Evolutionary conservation across 2,797 vertebrate species (phyloP).

Genomic region (Smutsia gigantea): DNA sequence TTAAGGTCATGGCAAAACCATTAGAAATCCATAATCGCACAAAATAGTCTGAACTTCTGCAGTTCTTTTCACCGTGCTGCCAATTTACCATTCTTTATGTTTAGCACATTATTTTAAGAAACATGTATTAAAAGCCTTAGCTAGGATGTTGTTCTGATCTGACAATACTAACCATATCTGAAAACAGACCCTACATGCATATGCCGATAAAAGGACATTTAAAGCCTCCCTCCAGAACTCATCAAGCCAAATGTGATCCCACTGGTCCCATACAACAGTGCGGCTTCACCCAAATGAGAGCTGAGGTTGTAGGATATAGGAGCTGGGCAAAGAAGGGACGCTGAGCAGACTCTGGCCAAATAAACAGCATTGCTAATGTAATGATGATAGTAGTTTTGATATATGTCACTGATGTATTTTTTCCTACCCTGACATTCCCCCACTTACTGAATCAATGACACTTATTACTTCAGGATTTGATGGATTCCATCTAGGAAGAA

Average conservation of each 20-base stretch:
- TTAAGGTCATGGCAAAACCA: constrained; percentile 64
- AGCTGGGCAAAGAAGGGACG: not conserved
- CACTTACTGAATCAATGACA: not conserved
- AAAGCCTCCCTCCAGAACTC: not conserved
- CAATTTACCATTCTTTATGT: constrained; percentile 43
- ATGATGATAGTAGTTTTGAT: not conserved
- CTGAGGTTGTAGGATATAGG: not conserved
- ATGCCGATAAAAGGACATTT: not conserved
- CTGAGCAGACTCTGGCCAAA: not conserved
- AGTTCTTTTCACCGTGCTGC: not conserved
- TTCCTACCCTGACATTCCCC: not conserved
- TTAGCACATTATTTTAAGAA: not conserved
- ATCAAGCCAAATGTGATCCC: not conserved
- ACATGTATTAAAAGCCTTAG: not conserved
- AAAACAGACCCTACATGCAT: not conserved
- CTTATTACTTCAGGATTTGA: not conserved
- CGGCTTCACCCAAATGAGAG: not conserved
- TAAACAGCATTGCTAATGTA: not conserved
- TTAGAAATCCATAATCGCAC: constrained; percentile 61
- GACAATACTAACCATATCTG: not conserved
- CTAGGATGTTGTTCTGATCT: not conserved
- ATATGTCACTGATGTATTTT: not conserved
- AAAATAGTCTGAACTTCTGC: constrained; percentile 19
- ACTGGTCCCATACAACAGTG: not conserved
- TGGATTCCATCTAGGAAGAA: not conserved